Base-by-base conservation (phyloP, 2,113 vertebrate species). In the Cryptomyrus ogoouensis region DNA sequence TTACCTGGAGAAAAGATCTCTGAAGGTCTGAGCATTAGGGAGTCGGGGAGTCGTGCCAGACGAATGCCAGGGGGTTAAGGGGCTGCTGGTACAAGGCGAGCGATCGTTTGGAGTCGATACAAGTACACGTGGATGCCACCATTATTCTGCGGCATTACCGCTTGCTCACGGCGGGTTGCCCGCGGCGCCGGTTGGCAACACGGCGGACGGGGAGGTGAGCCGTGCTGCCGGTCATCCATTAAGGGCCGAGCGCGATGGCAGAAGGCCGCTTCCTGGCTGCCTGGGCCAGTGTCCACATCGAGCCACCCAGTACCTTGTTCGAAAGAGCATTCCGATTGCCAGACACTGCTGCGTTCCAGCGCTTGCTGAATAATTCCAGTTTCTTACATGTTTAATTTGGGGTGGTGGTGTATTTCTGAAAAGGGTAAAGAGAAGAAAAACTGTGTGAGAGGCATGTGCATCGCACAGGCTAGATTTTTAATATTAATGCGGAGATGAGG, bases 321-420 rank as follows among this genome's bases (percentile, higher is more conserved):
- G 5, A 87, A 53, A 42, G 6, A 62, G 27, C 85, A 24, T 46
- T 12, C 44, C 10, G 52, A 46, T 62, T 66, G 9, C 53, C 49
- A 87, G 84, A 27, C 31, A 9, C 35, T 17, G 39, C 42, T 88
- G 10, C 58, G 27, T 88, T 42, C 35, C 17, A 35, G 24, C 4
- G 39, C 50, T 24, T 58, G 35, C 52, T 62, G 52, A 88, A 58
- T 88, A 42, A 88, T 49, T 88, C 50, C 35, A 58, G 35, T 62
- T 84, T 62, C 8, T 66, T 24, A n/a, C 35, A 46, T 66, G 49
- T 88, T 88, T 66, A 88, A 62, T 62, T 88, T 88, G 31, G 39
- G 24, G 31, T 17, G 12, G 19, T 42, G 31, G 8, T 66, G 19
- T 44, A 62, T 50, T 88, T 62, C n/a, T 42, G 85, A 31, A 31